Evolutionary conservation across 2,113 vertebrate genomes (phyloP), one percentile per base, ranked within the genome.

Genomic region (Casuarius casuarius): DNA sequence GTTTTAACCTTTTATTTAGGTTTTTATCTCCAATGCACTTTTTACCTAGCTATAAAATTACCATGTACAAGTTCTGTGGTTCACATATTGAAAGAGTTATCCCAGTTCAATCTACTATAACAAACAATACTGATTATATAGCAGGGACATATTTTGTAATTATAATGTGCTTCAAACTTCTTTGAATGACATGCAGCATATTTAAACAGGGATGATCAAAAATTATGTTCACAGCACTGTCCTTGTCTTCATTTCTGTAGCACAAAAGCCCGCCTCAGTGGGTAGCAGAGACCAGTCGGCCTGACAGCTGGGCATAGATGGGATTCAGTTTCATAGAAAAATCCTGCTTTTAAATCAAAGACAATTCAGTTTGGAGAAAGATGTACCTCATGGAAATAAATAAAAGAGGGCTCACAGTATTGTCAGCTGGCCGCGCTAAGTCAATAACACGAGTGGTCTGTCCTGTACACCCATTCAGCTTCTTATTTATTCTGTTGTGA

Each of bases 321-420:
- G 88, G 89, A 96, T 97, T 97, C 31, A 33, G 89, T 95, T 94
- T 94, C 90, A 88, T 92, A 42, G n/a, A 95, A 95, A 95, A 94
- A 96, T 78, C 88, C 90, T 10, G 91, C 84, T 97, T 97, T 95
- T 90, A 97, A 98, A 98, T 97, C 97, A 97, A 97, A 98, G 96
- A 96, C 84, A 96, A 93, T 97, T 98, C 96, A 95, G 95, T 97
- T 97, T 97, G 93, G 95, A 98, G 96, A 97, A 97, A 97, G 97
- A 96, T 83, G 94, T 84, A 94, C 96, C 97, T 97, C 89, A 67
- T 97, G 93, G 95, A 97, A 97, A 96, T 96, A 96, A 97, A 97
- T 95, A 97, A 93, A 96, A 92, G 92, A 95, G 95, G 82, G 48
- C 61, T 16, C 49, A 35, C 58, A 26, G 89, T 92, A 92, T 94